Evolutionary conservation across 2,888 invertebrate genomes (phyloP).

Genomic region (Drosophila trichaetosa): DNA sequence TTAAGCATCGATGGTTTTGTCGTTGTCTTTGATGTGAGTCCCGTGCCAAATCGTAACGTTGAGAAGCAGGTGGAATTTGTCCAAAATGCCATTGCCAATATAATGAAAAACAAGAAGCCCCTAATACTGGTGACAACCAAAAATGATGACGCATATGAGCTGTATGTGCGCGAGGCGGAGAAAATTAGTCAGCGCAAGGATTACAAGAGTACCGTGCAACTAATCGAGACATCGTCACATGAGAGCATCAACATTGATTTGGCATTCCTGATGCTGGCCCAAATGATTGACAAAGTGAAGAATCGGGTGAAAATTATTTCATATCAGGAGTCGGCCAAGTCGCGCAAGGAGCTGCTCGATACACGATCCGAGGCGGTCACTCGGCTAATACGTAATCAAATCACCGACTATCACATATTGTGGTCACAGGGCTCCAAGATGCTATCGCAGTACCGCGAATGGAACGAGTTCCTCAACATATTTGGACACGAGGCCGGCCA

Average conservation of each 20-base stretch:
- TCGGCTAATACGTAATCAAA: slow-evolving; percentile 93
- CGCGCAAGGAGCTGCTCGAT: slow-evolving; percentile 94
- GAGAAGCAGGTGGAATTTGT: slow-evolving; percentile 96
- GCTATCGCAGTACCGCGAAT: slow-evolving; percentile 94
- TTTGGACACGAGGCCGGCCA: slow-evolving; percentile 95
- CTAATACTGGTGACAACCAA: slow-evolving; percentile 97
- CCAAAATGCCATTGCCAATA: slow-evolving; percentile 92
- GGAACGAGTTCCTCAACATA: slow-evolving; percentile 94
- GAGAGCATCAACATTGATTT: slow-evolving; percentile 98
- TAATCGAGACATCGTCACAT: slow-evolving; percentile 97
- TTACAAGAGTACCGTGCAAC: slow-evolving; percentile 93
- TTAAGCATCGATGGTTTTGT: slow-evolving; percentile 97
- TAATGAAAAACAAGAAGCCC: slow-evolving; percentile 97
- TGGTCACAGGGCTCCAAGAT: slow-evolving; percentile 95
- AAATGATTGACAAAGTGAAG: slow-evolving; percentile 96
- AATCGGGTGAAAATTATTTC: slow-evolving; percentile 88
- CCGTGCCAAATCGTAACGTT: slow-evolving; percentile 95
- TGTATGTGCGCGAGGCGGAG: slow-evolving; percentile 95
- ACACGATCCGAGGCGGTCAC: slow-evolving; percentile 96
- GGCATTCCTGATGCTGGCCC: slow-evolving; percentile 95
- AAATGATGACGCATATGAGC: slow-evolving; percentile 96
- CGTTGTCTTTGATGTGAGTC: slow-evolving; percentile 97
- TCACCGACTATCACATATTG: slow-evolving; percentile 92
- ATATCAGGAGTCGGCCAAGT: slow-evolving; percentile 93
- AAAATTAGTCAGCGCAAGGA: slow-evolving; percentile 95